A percentile compares a stretch with the other conserved stretches of the same genome.
Conservation (phyloP, 2,797 vertebrate genomes). For the Cygnus olor region DNA sequence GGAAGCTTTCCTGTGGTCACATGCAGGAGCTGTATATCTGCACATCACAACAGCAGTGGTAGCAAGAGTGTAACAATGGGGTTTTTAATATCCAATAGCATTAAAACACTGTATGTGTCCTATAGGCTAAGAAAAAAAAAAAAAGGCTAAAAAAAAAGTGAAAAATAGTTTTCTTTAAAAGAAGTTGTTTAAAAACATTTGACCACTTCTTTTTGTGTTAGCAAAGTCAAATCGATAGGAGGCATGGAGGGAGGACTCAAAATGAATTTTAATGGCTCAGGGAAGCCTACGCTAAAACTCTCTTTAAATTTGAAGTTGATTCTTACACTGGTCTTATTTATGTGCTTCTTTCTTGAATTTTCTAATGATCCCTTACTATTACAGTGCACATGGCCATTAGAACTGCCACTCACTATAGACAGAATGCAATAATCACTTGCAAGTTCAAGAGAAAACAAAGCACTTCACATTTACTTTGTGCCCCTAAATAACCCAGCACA, state of each 20-base stretch:
- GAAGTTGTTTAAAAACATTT: not conserved
- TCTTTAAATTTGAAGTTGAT: slow-evolving; percentile 64
- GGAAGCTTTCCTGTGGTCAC: fast-evolving
- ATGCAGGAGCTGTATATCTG: not conserved
- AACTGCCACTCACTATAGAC: slow-evolving; percentile 64
- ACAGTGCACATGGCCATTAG: slow-evolving; percentile 50
- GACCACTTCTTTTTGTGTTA: not conserved
- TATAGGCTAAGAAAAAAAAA: not conserved
- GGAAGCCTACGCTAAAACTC: not conserved
- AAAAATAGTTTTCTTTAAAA: fast-evolving
- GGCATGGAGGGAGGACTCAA: slow-evolving; percentile 15
- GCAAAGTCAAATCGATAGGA: slow-evolving; percentile 46
- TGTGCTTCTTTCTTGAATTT: slow-evolving; percentile 54
- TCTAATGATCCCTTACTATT: slow-evolving; percentile 62
- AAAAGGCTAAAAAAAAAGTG: not conserved
- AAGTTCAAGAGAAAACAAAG: slow-evolving; percentile 70
- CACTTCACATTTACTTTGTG: slow-evolving; percentile 62
- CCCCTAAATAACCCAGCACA: slow-evolving; percentile 25
- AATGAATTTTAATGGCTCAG: slow-evolving; percentile 27
- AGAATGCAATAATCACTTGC: slow-evolving; percentile 67
- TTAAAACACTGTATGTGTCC: not conserved
- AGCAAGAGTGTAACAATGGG: fast-evolving
- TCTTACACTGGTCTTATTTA: slow-evolving; percentile 57
- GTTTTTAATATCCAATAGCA: not conserved
- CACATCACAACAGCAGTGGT: not conserved